phyloP scores from a whole-genome alignment of 2,888 invertebrate genomes.

The Xestia xanthographa region DNA sequence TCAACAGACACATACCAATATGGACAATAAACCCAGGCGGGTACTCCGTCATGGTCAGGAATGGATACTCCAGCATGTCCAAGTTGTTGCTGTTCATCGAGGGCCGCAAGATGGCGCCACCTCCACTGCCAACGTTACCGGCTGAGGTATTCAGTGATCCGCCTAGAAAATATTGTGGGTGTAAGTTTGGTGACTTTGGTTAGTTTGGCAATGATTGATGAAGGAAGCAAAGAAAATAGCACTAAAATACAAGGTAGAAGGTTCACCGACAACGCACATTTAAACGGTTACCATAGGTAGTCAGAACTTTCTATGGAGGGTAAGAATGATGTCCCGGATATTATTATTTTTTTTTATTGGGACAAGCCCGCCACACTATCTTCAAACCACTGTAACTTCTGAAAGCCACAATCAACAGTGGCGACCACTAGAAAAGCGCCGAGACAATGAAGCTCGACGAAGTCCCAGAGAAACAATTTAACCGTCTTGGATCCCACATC shows the following conservation, averaged over 20 bases:
- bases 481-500: too few species aligned
- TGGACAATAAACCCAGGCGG: constrained; percentile 97
- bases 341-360: too few species aligned
- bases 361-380: too few species aligned
- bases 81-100: constrained; percentile 94
- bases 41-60: constrained; percentile 97
- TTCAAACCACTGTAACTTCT: too few species aligned
- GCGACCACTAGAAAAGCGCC: too few species aligned
- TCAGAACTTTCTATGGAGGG: too few species aligned
- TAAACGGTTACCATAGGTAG: too few species aligned
- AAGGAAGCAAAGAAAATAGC: background rate
- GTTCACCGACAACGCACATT: too few species aligned
- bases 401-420: too few species aligned
- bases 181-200: background rate
- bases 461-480: too few species aligned
- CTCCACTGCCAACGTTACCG: constrained; percentile 88
- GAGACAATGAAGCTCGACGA: too few species aligned
- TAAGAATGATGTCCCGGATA: too few species aligned
- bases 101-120: constrained; percentile 91
- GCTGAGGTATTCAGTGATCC: constrained; percentile 92
- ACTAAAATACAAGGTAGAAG: background rate
- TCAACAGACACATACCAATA: constrained; percentile 90
- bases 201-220: background rate
- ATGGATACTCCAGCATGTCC: constrained; percentile 98
- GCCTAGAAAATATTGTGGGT: constrained; percentile 87